Evolutionary conservation across 2,888 invertebrate genomes (phyloP).

Genomic region (Chelonus formosanus): DNA sequence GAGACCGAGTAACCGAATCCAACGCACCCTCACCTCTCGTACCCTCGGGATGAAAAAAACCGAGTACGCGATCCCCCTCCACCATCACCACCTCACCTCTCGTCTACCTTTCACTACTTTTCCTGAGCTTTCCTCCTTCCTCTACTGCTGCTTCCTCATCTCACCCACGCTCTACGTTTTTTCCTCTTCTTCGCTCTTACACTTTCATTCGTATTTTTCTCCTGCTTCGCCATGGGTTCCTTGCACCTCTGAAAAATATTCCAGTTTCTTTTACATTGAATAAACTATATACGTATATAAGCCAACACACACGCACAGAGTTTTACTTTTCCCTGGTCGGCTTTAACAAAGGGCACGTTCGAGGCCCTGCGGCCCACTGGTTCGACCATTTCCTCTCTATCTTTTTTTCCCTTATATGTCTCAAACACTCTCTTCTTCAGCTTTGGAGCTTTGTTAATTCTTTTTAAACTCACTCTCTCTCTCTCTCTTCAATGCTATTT

Average conservation of each 20-base stretch:
- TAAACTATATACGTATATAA: constrained; percentile 7
- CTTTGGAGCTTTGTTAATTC: constrained; percentile 42
- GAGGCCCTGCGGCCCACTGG: constrained; percentile 32
- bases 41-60: constrained; percentile 52
- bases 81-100: constrained; percentile 37
- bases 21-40: constrained; percentile 57
- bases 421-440: constrained; percentile 27
- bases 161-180: constrained; percentile 18
- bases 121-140: constrained; percentile 30
- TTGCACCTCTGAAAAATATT: constrained; percentile 50
- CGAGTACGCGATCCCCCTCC: constrained; percentile 51
- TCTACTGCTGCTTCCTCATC: constrained; percentile 30
- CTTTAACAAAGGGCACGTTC: constrained; percentile 33
- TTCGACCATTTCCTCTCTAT: constrained; percentile 31
- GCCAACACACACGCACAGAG: not conserved
- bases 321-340: constrained; percentile 24
- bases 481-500: not conserved
- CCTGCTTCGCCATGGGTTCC: constrained; percentile 41
- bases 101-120: constrained; percentile 23
- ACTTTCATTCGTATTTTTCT: constrained; percentile 32
- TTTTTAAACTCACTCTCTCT: constrained; percentile 26
- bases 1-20: constrained; percentile 64
- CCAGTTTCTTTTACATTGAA: constrained; percentile 21
- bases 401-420: constrained; percentile 27
- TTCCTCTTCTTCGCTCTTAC: constrained; percentile 31